Evolutionary conservation across 2,797 vertebrate genomes (phyloP), one percentile per base, ranked within the genome.

Genomic region (Danio choprae): DNA sequence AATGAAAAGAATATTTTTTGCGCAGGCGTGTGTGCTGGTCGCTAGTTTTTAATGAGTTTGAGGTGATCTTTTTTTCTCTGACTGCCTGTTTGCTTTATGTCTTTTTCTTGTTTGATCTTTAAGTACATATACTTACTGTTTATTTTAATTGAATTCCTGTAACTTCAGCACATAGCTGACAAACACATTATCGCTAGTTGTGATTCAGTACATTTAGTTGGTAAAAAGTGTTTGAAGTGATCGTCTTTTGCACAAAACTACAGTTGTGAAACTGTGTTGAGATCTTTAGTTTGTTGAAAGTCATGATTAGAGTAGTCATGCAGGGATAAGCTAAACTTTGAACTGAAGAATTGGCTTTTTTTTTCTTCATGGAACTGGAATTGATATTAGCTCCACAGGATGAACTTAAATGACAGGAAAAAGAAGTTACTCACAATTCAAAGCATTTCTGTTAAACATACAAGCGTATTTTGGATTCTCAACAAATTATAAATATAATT

Each of bases 1-100:
- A 88, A 92, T 87, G 86, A 90, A 88, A 84, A 81, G 72, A 81
- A 87, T 84, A 12, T 29, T 86, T 86, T 83, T 85, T 75, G 69
- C 46, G 85, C 44, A 81, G 36, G 12, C 68, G 40, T 76, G 84
- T 63, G 22, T 64, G 77, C 80, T 89, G 86, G 81, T 84, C 76
- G 29, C 75, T 83, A 51, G 83, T 81, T 58, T 88, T 86, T 77
- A 51, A 51, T 36, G 44, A 18, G 68, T 55, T 55, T 53, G 50
- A 18, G 36, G 46, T 16, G 13, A 46, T 29, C 29, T 13, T 15
- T 46, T 22, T 4, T 65, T 12, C 64, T 41, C 46, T 50, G 10
- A 7, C 16, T 50, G 9, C 6, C 41, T 41, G 46, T 75, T 22
- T n/a, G 5, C 18, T 20, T 76, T 53, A 43, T 48, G n/a, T 56